Base-by-base conservation (phyloP, 2,888 invertebrate genomes). In the Cremastinae sp. region DNA sequence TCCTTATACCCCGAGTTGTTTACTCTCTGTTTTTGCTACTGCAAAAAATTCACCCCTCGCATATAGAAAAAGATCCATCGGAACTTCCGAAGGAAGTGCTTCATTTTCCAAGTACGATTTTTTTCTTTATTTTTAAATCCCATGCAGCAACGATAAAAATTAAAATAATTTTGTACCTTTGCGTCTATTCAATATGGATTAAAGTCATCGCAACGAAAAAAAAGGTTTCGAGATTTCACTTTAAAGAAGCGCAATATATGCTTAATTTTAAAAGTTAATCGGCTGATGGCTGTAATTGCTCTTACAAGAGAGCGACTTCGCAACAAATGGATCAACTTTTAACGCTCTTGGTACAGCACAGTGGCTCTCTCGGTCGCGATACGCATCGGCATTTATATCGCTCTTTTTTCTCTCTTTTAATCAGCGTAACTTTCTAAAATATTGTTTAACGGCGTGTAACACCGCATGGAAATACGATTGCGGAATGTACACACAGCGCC, bases 381-480 rank as follows among this genome's bases (percentile, higher is more conserved):
- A 70, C 43, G 51, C 69, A 70, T 70, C 61, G 43, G 53, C 43
- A 61, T 70, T 61, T 43, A 53, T 41, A 59, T 14, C 51, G 20
- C 28, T 36, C 36, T 41, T 41, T 49, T 59, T 47, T 41, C 41
- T 18, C 36, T 41, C 22, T 49, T 59, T 47, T 41, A 28, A 47
- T 70, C 45, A 43, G 62, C 10, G 62, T 58, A 56, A 69, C 74
- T 74, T 74, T 69, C 74, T 62, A 68, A 74, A 74, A 62, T 74
- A 74, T 56, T 62, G 54, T 74, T 69, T 58, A 74, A 74, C 68
- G 74, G 62, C 62, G 61, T 58, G 74, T 58, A 74, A 74, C 66
- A 62, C 22, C 53, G 22, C 62, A n/a, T 43, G 36, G 45, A 64
- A 36, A 34, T 61, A 54, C 47, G 12, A 18, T 58, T 41, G 20